Percentiles rank a stretch among this genome's conserved stretches.
Conservation (phyloP, 1,140 invertebrate genomes). For the Danaus plexippus region DNA sequence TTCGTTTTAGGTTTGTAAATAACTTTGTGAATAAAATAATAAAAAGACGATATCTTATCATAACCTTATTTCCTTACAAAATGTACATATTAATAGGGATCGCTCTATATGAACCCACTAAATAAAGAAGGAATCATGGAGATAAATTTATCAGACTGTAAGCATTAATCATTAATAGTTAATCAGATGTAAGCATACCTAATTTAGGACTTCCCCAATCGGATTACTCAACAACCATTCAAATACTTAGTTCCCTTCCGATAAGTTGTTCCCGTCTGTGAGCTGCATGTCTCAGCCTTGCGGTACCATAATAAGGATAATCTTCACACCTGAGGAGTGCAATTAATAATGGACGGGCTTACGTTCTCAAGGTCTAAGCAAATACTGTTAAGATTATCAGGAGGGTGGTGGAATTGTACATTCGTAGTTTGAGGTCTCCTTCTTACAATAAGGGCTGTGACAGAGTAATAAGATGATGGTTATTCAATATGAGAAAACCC, state of each 20-base stretch:
- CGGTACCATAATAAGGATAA: constrained; percentile 59
- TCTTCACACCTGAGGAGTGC: constrained; percentile 59
- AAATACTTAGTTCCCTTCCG: constrained; percentile 13
- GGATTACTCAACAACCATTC: constrained; percentile 13
- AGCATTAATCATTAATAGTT: no score
- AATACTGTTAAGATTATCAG: constrained; percentile 28
- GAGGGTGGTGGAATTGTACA: constrained; percentile 24
- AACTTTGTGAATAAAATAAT: background rate
- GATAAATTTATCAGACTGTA: no score
- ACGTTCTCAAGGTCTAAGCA: constrained; percentile 23
- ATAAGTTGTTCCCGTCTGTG: constrained; percentile 20
- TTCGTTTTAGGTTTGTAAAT: background rate
- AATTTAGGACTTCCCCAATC: constrained; percentile 19
- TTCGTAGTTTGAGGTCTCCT: no score
- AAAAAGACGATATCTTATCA: background rate
- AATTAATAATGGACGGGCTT: constrained; percentile 60
- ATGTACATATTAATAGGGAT: no score
- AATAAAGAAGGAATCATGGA: no score
- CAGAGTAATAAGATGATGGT: no score
- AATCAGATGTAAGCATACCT: constrained; percentile 4
- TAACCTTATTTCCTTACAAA: no score
- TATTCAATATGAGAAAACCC: no score
- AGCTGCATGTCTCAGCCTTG: constrained; percentile 42
- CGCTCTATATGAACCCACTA: no score
- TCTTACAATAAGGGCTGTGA: no score